phyloP scores from a whole-genome alignment of 2,888 invertebrate species.

The Noctua comes region DNA sequence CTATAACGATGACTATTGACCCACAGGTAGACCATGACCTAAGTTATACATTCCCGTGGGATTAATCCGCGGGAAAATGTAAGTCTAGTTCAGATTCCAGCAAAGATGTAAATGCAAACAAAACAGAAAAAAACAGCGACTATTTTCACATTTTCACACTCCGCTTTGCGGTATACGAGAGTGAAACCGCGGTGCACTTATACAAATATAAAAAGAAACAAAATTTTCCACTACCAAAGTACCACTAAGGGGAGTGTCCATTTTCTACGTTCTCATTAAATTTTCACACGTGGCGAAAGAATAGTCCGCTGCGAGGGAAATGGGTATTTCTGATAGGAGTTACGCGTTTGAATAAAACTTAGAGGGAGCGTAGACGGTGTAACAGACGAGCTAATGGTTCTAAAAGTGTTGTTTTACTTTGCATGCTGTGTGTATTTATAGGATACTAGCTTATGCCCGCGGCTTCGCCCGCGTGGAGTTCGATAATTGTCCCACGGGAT shows the following conservation, averaged over 20 bases:
- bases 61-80: not conserved
- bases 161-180: conserved; percentile 20
- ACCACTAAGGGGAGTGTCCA: conserved; percentile 65
- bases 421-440: not conserved
- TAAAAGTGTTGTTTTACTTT: not conserved
- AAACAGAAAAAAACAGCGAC: conserved; percentile 1
- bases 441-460: not conserved
- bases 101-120: conserved; percentile 1
- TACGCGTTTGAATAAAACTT: conserved; percentile 71
- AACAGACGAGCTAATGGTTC: conserved; percentile 58
- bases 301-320: conserved; percentile 54
- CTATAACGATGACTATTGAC: not conserved
- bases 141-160: conserved; percentile 35
- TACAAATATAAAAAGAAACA: conserved; percentile 48
- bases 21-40: not conserved
- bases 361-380: conserved; percentile 50
- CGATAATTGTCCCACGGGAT: not conserved
- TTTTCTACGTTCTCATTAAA: conserved; percentile 72
- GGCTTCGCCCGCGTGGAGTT: not conserved
- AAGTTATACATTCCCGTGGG: not conserved
- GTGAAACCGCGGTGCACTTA: conserved; percentile 39
- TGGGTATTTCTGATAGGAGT: conserved; percentile 63
- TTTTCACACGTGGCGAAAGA: conserved; percentile 74
- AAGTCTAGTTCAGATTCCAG: too few species aligned
- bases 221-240: conserved; percentile 28